Conservation (phyloP, 2,888 invertebrate genomes). For the Ditula angustiorana region DNA sequence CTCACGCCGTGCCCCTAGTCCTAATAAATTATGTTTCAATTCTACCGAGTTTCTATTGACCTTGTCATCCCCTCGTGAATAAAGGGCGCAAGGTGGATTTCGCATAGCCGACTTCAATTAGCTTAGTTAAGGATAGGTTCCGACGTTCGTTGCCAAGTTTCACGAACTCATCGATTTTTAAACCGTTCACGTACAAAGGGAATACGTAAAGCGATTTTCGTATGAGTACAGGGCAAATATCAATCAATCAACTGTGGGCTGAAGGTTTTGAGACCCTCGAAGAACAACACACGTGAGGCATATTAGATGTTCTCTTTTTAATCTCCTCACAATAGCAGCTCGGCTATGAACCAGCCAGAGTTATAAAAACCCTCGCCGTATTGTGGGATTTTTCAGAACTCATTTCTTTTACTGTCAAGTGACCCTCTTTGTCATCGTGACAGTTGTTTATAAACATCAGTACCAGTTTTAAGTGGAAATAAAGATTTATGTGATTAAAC, state of each 20-base stretch:
- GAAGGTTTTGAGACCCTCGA: not conserved
- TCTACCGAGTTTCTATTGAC: slow-evolving; percentile 58
- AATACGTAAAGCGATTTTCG: not conserved
- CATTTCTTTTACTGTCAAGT: too few species aligned
- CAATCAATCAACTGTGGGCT: not conserved
- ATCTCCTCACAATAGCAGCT: not conserved
- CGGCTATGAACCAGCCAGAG: too few species aligned
- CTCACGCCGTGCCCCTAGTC: slow-evolving; percentile 57
- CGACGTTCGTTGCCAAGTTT: not conserved
- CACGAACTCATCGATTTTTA: not conserved
- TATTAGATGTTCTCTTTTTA: not conserved
- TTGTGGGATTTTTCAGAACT: too few species aligned
- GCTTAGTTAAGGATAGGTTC: slow-evolving; percentile 15
- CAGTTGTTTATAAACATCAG: too few species aligned
- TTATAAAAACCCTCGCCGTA: too few species aligned
- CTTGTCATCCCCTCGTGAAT: slow-evolving; percentile 61
- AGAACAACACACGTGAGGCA: not conserved
- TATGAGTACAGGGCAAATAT: not conserved
- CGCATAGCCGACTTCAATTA: slow-evolving; percentile 54
- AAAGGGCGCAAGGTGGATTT: slow-evolving; percentile 63
- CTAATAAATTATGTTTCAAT: slow-evolving; percentile 58
- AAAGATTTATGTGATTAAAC: too few species aligned
- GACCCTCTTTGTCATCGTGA: too few species aligned
- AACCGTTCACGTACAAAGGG: not conserved
- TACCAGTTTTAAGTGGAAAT: too few species aligned